Evolutionary conservation across 2,797 vertebrate genomes (phyloP), one percentile per base, ranked within the genome.

Genomic region (Loriculus beryllinus): DNA sequence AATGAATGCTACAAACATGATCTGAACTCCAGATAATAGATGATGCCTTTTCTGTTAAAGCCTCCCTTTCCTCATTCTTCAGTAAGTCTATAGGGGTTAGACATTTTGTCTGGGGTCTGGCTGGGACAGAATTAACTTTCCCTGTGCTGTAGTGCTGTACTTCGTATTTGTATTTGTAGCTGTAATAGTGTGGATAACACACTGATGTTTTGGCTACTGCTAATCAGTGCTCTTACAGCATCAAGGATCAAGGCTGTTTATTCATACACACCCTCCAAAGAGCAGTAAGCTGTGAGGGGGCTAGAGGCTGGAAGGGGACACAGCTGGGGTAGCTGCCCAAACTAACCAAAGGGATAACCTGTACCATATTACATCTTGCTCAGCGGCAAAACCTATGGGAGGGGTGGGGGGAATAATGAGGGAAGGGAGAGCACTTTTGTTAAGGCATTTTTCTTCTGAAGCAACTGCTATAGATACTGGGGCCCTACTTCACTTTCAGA

Each of bases 371-470:
- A 43, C 4, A 12, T 26, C 7, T 6, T 48, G 33, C 15, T 69
- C 60, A 31, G 39, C 39, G 31, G 42, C 57, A 52, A 68, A 77
- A 59, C 11, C 43, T n/a, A 20, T 14, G 19, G 20, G 48, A 15
- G 19, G 10, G 15, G 4, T 3, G 3, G 7, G 25, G 6, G 6
- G 39, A 14, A 14, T 14, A 5, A 14, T 14, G 5, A 1, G 1
- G 10, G 17, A 1, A 23, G 20, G 25, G 5, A 21, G 56, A 29
- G 9, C 1, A 3, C 26, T 47, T 59, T 77, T 51, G 39, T 85
- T 52, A 52, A 12, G 18, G 48, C 1, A 1, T 52, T 81, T 68
- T 54, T 39, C 15, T 39, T 37, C 31, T 2, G 0, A 77, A 65
- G 54, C 48, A 76, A 51, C 37, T 0, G 0, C 57, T 49, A 9